Base-by-base conservation (phyloP, 30 jellyfish, hydroid and myxozoan species). In the Nemopilema nomurai region DNA sequence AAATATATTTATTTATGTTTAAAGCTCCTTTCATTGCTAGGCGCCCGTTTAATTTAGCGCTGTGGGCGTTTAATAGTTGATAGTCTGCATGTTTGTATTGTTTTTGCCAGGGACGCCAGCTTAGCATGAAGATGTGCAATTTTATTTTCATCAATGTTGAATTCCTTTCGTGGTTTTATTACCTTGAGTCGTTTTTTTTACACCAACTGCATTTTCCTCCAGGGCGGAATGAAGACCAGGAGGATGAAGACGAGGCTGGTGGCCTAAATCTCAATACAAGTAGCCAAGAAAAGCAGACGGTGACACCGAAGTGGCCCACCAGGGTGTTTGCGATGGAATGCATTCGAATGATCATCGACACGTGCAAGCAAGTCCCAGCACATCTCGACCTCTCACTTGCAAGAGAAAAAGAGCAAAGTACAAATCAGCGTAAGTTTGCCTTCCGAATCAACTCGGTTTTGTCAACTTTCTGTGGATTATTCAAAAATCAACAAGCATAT, bases 321-420 rank as follows among this genome's bases (percentile, higher is more conserved):
- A 87, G 99, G 22, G 99, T 94, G 18, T 94, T 94, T 62, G 99
- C 99, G 0, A 94, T 94, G 97, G 96, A 94, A 77, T 94, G 99
- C 71, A 90, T 88, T 4, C 95, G 97, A 0, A 94, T 94, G 99
- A 89, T 94, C 66, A 82, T 94, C 3, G 92, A 89, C 0, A 95
- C 93, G 8, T 89, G 99, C 79, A 85, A 84, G 52, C 88, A 79
- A 71, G 67, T 77, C 21, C 89, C 82, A 21, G 90, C 88, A 1
- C 99, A 94, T 76, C 22, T 83, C 27, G 96, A 94, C 65, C 71
- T 89, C 8, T 91, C 95, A 23, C 84, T 85, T 53, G 99, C 99
- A 16, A 62, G 99, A 8, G 89, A 82, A 26, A 67, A 62, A 53
- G 87, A 81, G 65, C 77, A 30, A 28, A 70, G 76, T 20, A 51